Conservation (phyloP, 2,797 vertebrate genomes). For the Ctenopoma kingsleyae region DNA sequence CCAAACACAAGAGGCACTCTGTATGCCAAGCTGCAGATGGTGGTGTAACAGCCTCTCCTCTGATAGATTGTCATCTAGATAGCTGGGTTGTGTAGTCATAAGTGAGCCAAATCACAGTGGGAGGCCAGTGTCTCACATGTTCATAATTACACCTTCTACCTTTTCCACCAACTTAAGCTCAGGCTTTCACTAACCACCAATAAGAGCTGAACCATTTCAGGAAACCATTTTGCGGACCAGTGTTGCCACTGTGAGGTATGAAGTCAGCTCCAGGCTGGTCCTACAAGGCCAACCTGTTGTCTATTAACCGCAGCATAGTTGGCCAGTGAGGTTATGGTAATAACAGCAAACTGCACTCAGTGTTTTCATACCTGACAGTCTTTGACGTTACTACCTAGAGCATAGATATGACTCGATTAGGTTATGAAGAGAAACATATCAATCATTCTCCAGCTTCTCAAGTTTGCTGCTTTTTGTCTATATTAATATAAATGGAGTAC, state of each 20-base stretch:
- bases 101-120: constrained; percentile 18
- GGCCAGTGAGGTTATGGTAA: background rate
- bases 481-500: background rate
- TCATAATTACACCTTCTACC: constrained; percentile 22
- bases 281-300: no score
- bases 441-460: no score
- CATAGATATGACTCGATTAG: no score
- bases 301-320: background rate
- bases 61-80: constrained; percentile 16
- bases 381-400: background rate
- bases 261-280: background rate
- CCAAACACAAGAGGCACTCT: constrained; percentile 40
- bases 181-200: background rate
- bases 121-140: constrained; percentile 23
- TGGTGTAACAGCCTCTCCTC: constrained; percentile 24
- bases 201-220: background rate
- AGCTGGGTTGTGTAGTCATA: background rate
- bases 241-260: background rate
- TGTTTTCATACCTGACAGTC: no score
- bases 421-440: background rate
- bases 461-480: background rate
- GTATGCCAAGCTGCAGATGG: constrained; percentile 29
- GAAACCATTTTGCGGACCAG: background rate
- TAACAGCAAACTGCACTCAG: background rate
- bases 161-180: background rate